Base-by-base conservation (phyloP, 2,797 vertebrate species). In the Hydrophis major region DNA sequence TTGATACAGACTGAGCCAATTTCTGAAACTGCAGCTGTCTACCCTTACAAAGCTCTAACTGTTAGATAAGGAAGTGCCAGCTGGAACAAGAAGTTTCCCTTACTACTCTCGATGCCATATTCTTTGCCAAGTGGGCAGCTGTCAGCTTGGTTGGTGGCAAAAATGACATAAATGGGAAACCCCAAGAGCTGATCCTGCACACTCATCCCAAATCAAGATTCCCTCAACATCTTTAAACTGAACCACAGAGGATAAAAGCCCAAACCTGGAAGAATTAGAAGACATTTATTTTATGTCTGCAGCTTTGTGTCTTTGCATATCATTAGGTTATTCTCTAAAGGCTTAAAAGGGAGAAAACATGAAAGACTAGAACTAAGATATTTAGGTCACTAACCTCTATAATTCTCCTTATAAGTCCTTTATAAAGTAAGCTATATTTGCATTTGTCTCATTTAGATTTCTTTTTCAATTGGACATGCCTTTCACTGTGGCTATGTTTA, bases 61-160 rank as follows among this genome's bases (percentile, higher is more conserved):
- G 98, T 98, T 98, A 96, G 97, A 98, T 98, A 98, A 98, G 98
- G 97, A 97, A 96, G 96, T 98, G 98, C 98, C 98, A 98, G 98
- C 98, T 98, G 98, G 98, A 98, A 97, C 96, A 97, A 98, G 97
- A 97, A 97, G 97, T 98, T 98, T 98, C 98, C 98, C 98, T 98
- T 98, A 98, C 98, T 97, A 97, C 97, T 95, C 96, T 94, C 96
- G 98, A 98, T 98, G 97, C 96, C 98, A 98, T 96, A 90, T 97
- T 96, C 96, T 94, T 97, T 98, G 98, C 98, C 98, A 98, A 98
- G 97, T 91, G 92, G 98, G 98, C 98, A 98, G 98, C 98, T 98
- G 98, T 98, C 97, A 95, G 97, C 97, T 96, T 96, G 97, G 98
- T 97, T 98, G 98, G 98, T 95, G 20, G 96, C 93, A 95, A 96